phyloP scores from a whole-genome alignment of 92 coral and sea anemone genomes.

The Actinernus sp. region DNA sequence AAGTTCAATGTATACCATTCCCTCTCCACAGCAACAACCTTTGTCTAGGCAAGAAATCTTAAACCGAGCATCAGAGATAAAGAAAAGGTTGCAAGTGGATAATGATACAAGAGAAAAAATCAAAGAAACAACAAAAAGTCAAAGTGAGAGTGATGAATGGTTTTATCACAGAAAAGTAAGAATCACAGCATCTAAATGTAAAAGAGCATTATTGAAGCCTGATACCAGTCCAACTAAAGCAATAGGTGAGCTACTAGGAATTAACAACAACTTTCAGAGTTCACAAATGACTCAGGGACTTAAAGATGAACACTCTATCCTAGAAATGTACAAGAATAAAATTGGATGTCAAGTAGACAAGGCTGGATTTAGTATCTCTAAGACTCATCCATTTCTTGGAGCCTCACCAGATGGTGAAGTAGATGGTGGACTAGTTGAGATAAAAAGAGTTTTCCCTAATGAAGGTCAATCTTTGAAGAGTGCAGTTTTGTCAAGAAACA shows the following conservation, averaged over 20 bases:
- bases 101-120: background rate
- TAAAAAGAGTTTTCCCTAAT: slow-evolving; percentile 39
- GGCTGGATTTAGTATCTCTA: slow-evolving; percentile 45
- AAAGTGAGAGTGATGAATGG: slow-evolving; percentile 10
- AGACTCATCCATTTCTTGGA: too few relatives aligned
- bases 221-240: slow-evolving; percentile 30
- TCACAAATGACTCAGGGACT: slow-evolving; percentile 27
- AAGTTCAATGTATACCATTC: background rate
- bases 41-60: background rate
- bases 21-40: background rate
- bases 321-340: slow-evolving; percentile 17
- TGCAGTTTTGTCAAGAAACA: slow-evolving; percentile 19
- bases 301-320: slow-evolving; percentile 37
- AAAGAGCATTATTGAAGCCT: slow-evolving; percentile 13
- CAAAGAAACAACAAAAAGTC: too few relatives aligned
- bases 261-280: slow-evolving; percentile 7
- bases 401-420: too few relatives aligned
- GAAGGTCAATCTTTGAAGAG: slow-evolving; percentile 1
- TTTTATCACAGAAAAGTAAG: slow-evolving; percentile 11
- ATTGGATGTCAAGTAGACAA: slow-evolving; percentile 36
- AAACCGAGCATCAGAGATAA: slow-evolving; percentile 2
- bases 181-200: too few relatives aligned
- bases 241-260: slow-evolving; percentile 5
- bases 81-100: background rate
- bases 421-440: slow-evolving; percentile 53